Percentiles rank a stretch among this genome's conserved stretches.
Evolutionary conservation across 2,113 vertebrate species (phyloP).

Genomic region (Sapajus apella): DNA sequence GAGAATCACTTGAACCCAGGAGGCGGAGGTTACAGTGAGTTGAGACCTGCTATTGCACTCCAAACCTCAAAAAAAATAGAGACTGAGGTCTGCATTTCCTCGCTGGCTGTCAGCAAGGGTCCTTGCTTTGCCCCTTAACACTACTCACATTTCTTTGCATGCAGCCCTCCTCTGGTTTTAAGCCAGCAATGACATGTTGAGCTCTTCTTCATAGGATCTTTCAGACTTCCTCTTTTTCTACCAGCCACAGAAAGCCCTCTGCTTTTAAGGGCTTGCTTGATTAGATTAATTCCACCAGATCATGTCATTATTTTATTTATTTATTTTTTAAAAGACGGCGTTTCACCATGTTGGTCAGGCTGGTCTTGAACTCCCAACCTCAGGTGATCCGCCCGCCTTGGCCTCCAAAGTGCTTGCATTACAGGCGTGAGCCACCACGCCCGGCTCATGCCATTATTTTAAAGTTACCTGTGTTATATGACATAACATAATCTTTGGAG

Average conservation of each 20-base stretch:
- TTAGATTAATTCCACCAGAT: neutral
- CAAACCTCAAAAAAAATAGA: too few species aligned
- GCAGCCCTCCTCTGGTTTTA: neutral
- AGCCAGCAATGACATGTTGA: neutral
- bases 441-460: neutral
- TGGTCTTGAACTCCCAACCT: too few species aligned
- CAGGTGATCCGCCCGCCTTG: too few species aligned
- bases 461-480: neutral
- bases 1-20: too few species aligned
- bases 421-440: too few species aligned
- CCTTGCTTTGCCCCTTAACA: neutral
- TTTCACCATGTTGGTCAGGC: too few species aligned
- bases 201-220: neutral
- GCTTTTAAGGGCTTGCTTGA: neutral
- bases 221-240: neutral
- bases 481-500: neutral
- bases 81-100: neutral
- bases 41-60: too few species aligned
- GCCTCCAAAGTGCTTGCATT: too few species aligned
- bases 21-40: too few species aligned
- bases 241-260: neutral
- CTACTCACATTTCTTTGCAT: neutral
- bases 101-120: neutral
- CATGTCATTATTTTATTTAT: neutral
- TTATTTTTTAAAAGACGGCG: too few species aligned